Percentiles rank a stretch among this genome's conserved stretches.
Conservation (phyloP, 2,888 invertebrate species). For the Tuta absoluta region DNA sequence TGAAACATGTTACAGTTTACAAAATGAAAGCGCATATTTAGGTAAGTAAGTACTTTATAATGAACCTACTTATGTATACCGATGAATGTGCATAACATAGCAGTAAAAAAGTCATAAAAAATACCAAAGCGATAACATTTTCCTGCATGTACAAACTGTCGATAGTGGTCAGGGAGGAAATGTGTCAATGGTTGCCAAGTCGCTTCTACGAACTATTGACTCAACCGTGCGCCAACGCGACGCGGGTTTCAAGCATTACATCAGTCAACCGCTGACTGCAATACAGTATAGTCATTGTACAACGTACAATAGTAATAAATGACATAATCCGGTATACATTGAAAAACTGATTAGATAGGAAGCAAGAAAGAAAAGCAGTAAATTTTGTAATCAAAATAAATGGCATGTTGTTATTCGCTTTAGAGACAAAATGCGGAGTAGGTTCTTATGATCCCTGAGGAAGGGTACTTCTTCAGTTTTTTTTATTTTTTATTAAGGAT, state of each 20-base stretch:
- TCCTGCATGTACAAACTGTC: slow-evolving; percentile 16
- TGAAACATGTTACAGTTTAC: too few species aligned
- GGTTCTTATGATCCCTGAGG: too few species aligned
- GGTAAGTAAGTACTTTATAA: neutral
- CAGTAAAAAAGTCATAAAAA: neutral
- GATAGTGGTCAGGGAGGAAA: slow-evolving; percentile 27
- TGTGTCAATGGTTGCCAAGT: slow-evolving; percentile 32
- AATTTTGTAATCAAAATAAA: too few species aligned
- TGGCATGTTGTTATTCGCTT: too few species aligned
- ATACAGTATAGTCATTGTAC: neutral
- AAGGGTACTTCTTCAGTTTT: too few species aligned
- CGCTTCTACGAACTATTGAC: slow-evolving; percentile 44
- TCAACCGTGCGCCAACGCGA: slow-evolving; percentile 34
- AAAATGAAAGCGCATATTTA: too few species aligned
- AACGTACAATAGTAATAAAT: neutral
- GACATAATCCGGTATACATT: neutral
- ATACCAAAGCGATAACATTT: slow-evolving; percentile 26
- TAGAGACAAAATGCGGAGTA: too few species aligned
- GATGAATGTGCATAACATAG: neutral
- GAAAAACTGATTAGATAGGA: neutral
- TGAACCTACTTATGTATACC: neutral
- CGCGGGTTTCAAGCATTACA: slow-evolving; percentile 11
- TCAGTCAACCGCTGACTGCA: slow-evolving; percentile 13
- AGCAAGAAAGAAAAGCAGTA: neutral
- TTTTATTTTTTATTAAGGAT: too few species aligned